Conservation (phyloP, 2,797 vertebrate species). For the Ambastaia sidthimunki region DNA sequence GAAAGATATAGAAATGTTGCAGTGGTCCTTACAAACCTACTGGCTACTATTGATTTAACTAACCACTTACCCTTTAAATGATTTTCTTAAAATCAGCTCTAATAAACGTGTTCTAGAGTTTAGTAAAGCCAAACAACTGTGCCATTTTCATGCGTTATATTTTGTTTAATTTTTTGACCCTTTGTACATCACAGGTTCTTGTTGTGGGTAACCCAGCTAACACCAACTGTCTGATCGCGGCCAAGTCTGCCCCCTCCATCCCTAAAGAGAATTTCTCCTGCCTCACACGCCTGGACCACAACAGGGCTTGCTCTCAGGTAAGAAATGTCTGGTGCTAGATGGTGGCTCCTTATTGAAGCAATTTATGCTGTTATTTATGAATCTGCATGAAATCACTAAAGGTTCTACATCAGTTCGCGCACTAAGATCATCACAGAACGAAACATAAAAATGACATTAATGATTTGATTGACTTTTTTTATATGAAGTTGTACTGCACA, state of each 20-base stretch:
- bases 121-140: neutral
- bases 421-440: neutral
- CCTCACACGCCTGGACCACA: constrained; percentile 88
- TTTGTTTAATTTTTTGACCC: neutral
- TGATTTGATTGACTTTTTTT: neutral
- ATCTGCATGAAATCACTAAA: neutral
- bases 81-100: neutral
- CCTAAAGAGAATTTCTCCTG: constrained; percentile 91
- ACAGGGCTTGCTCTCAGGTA: constrained; percentile 88
- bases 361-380: neutral
- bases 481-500: neutral
- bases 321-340: constrained; percentile 12
- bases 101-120: neutral
- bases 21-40: neutral
- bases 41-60: neutral
- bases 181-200: constrained; percentile 71
- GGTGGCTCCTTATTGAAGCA: neutral
- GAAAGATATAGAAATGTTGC: no score
- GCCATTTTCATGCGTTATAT: neutral
- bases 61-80: neutral
- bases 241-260: constrained; percentile 86
- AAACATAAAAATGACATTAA: neutral
- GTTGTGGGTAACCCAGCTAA: constrained; percentile 91
- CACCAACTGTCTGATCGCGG: constrained; percentile 87
- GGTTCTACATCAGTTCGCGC: neutral